Evolutionary conservation across 92 coral and sea anemone genomes (phyloP), one percentile per base, ranked within the genome.

Genomic region (Epizoanthus ramosus): DNA sequence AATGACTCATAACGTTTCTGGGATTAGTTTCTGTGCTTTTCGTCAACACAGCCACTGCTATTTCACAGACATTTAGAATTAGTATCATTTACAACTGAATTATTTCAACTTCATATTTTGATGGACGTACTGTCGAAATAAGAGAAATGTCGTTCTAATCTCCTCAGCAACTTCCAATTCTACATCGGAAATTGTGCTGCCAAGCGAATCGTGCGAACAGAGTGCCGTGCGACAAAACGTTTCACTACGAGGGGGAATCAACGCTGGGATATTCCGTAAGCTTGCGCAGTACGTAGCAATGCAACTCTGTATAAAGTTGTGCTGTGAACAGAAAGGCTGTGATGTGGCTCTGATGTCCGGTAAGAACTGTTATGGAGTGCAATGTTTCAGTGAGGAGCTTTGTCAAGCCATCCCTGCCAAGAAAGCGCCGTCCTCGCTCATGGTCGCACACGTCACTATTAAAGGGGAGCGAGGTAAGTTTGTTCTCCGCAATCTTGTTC

Each of bases 221-320:
- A 94, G 98, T 79, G 88, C 93, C 5, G 89, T 94, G 17, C 92
- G 85, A 28, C 98, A 85, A 79, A 96, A 96, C 98, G 99, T 96
- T 31, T 92, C 99, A 8, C 89, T 96, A 45, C 91, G 92, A 23
- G 99, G 99, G 0, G 99, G 99, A 39, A 96, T 96, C 71, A 93
- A 94, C 88, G 99, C 99, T 7, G 99, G 99, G 17, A 85, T 91
- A 33, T 96, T 96, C 83, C 95, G 93, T 68, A 96, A 96, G 69
- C 91, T 96, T 21, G 99, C 99, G 0, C 98, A 96, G 80, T 96
- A 80, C 61, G 99, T 96, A 3, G 99, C 99, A n/a, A 96, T 96
- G 99, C 98, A 94, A 71, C 89, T 96, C 68, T 96, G 99, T 79
- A 91, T 96, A 35, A 94, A 94, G 57, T 87, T 96, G 72, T 96